Percentiles rank a stretch among this genome's conserved stretches.
Conservation (phyloP, 2,113 vertebrate genomes). For the Calonectris borealis region DNA sequence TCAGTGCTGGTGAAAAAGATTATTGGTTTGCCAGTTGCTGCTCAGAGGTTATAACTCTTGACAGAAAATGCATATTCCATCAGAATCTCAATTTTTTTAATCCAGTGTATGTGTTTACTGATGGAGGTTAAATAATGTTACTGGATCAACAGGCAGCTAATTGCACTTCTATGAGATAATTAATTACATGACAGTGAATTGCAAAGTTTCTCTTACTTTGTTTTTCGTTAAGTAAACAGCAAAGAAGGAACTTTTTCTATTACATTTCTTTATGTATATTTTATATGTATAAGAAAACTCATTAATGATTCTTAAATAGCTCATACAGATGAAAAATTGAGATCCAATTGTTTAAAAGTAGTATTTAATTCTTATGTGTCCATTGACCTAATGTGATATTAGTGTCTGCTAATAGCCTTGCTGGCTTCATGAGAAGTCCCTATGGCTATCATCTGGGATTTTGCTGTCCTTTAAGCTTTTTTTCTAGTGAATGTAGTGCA, state of each 20-base stretch:
- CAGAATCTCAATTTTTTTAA: conserved; percentile 26
- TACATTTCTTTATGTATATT: neutral
- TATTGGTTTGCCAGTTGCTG: conserved; percentile 60
- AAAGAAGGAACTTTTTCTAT: neutral
- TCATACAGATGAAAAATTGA: neutral
- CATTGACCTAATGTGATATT: neutral
- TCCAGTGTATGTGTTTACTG: neutral
- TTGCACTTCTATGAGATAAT: neutral
- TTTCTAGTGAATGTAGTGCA: neutral
- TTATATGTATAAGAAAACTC: neutral
- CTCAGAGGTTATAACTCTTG: conserved; percentile 53
- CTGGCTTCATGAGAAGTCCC: neutral
- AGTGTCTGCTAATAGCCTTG: neutral
- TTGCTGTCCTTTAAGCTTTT: neutral
- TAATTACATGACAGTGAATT: neutral
- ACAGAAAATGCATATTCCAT: conserved; percentile 49
- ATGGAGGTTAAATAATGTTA: neutral
- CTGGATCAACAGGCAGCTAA: neutral
- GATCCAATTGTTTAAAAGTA: neutral
- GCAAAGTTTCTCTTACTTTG: neutral
- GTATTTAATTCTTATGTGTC: neutral
- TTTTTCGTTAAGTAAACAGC: neutral
- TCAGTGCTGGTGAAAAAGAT: conserved; percentile 66
- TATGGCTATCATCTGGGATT: neutral
- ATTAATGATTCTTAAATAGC: neutral